Conservation (phyloP, 1,140 invertebrate species). For the Apis florea region DNA sequence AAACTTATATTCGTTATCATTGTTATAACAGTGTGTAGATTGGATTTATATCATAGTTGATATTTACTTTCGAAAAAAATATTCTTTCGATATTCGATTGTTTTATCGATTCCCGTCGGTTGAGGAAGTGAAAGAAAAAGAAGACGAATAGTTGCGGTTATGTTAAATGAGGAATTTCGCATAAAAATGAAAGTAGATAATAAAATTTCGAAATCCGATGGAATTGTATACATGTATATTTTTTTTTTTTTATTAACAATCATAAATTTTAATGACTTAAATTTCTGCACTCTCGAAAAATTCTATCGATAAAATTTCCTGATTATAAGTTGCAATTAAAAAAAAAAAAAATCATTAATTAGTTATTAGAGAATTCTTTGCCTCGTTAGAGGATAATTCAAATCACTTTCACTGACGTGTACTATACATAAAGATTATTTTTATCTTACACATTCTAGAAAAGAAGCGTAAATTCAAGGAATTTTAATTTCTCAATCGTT, state of each 20-base stretch:
- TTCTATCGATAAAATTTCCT: background rate
- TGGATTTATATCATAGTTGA: too few species aligned
- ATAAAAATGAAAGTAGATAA: background rate
- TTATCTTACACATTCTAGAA: background rate
- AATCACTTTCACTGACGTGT: conserved; percentile 14
- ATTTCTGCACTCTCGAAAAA: background rate
- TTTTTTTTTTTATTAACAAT: background rate
- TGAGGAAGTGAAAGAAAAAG: background rate
- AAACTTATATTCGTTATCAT: too few species aligned
- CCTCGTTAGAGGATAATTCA: background rate
- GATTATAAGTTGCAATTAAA: background rate
- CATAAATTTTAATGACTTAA: background rate
- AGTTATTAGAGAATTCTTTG: background rate
- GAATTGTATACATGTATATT: background rate
- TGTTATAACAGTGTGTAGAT: too few species aligned
- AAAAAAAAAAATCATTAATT: background rate
- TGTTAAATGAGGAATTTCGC: background rate
- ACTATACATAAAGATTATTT: background rate
- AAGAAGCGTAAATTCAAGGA: background rate
- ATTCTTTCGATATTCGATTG: background rate
- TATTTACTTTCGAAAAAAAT: background rate
- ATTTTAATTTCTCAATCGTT: background rate
- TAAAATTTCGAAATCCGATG: background rate
- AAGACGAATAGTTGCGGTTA: background rate
- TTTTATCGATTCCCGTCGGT: background rate